Percentiles rank a stretch among this genome's conserved stretches.
phyloP scores from a whole-genome alignment of 2,888 invertebrate species.

The Eledona agricola region DNA sequence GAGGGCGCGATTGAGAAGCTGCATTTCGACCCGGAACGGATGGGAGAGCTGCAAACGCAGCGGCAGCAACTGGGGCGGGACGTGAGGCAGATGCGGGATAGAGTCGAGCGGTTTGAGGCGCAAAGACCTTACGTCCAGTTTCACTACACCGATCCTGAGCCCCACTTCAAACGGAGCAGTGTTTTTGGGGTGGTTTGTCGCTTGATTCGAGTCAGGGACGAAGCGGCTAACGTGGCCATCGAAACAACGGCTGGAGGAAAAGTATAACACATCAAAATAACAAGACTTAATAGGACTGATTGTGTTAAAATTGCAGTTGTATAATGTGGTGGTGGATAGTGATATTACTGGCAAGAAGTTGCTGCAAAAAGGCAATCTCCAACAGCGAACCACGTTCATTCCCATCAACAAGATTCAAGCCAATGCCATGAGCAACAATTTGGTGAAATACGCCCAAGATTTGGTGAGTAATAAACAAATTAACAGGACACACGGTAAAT shows the following conservation, averaged over 20 bases:
- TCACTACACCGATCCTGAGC: slow-evolving; percentile 80
- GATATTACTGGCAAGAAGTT: slow-evolving; percentile 86
- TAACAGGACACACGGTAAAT: slow-evolving; percentile 1
- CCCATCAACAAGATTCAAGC: slow-evolving; percentile 89
- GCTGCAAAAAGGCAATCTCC: slow-evolving; percentile 82
- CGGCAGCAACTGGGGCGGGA: slow-evolving; percentile 66
- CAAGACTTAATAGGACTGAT: neutral
- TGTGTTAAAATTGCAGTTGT: slow-evolving; percentile 68
- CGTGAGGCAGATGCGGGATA: slow-evolving; percentile 66
- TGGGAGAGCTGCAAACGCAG: slow-evolving; percentile 65
- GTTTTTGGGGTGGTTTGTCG: slow-evolving; percentile 84
- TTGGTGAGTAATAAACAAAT: slow-evolving; percentile 64
- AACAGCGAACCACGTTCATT: slow-evolving; percentile 84
- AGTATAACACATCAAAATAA: slow-evolving; percentile 65
- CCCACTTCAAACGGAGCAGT: slow-evolving; percentile 72
- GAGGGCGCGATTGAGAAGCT: slow-evolving; percentile 59
- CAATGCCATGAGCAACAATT: slow-evolving; percentile 66
- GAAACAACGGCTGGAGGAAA: slow-evolving; percentile 87
- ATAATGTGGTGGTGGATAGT: slow-evolving; percentile 89
- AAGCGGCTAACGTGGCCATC: slow-evolving; percentile 76
- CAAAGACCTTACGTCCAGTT: slow-evolving; percentile 70
- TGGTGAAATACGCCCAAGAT: slow-evolving; percentile 70
- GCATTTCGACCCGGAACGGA: slow-evolving; percentile 70
- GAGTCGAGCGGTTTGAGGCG: slow-evolving; percentile 68
- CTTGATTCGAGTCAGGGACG: slow-evolving; percentile 78